Conservation (phyloP, 2,113 vertebrate genomes). For the Chitala chitala region DNA sequence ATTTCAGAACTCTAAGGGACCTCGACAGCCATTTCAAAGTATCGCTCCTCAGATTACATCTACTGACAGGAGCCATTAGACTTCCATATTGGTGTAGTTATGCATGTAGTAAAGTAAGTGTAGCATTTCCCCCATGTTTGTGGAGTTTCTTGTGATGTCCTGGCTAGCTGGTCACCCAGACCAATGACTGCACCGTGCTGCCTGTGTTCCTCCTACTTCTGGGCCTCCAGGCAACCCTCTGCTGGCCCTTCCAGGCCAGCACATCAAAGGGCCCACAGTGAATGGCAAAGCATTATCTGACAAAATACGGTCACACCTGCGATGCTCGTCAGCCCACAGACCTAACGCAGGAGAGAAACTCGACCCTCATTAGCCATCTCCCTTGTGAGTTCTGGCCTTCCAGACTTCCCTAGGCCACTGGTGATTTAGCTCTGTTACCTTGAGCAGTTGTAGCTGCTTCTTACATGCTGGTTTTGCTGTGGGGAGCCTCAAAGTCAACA, state of each 20-base stretch:
- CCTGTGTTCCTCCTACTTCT: slow-evolving; percentile 4
- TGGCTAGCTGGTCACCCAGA: not conserved
- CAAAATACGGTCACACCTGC: slow-evolving; percentile 78
- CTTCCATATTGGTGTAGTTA: not conserved
- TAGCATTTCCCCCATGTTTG: no score
- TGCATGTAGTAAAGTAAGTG: not conserved
- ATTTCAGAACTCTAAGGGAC: not conserved
- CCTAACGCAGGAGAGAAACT: slow-evolving; percentile 28
- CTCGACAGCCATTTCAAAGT: not conserved
- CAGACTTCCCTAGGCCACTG: not conserved
- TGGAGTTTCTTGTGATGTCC: not conserved
- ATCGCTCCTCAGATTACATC: not conserved
- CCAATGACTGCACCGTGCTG: not conserved
- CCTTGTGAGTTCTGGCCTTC: not conserved
- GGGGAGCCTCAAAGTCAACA: not conserved
- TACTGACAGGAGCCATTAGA: not conserved
- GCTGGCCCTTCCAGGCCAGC: slow-evolving; percentile 66
- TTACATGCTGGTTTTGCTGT: not conserved
- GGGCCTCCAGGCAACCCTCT: slow-evolving; percentile 44
- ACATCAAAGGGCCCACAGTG: slow-evolving; percentile 78
- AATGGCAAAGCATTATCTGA: slow-evolving; percentile 68
- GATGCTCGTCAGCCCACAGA: slow-evolving; percentile 64
- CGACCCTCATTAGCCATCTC: not conserved
- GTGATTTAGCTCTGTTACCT: not conserved
- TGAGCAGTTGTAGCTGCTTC: not conserved